Percentiles rank a stretch among this genome's conserved stretches.
Conservation (phyloP, 2,113 vertebrate species). For the Craseonycteris thonglongyai region DNA sequence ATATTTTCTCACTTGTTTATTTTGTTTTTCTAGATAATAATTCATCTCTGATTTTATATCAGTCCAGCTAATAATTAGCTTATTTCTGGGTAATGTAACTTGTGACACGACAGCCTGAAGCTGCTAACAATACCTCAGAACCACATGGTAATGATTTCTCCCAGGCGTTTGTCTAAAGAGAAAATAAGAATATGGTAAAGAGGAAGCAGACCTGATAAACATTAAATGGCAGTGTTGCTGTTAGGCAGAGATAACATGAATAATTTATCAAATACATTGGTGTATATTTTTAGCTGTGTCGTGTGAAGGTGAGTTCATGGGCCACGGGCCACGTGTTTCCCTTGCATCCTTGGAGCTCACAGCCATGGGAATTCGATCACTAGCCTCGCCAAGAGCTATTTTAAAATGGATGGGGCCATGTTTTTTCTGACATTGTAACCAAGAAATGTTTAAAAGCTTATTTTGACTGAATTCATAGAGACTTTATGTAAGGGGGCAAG, state of each 20-base stretch:
- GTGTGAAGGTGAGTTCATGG: neutral
- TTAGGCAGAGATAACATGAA: slow-evolving; percentile 48
- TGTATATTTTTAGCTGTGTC: slow-evolving; percentile 32
- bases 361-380: neutral
- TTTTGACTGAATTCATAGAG: slow-evolving; percentile 33
- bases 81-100: slow-evolving; percentile 52
- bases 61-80: slow-evolving; percentile 67
- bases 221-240: slow-evolving; percentile 44
- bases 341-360: neutral
- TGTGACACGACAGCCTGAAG: slow-evolving; percentile 36
- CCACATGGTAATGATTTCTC: slow-evolving; percentile 30
- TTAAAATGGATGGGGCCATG: neutral
- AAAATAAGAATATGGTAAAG: slow-evolving; percentile 7
- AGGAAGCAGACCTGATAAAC: neutral
- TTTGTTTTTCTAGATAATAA: slow-evolving; percentile 45
- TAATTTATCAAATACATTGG: slow-evolving; percentile 56
- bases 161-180: slow-evolving; percentile 32
- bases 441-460: slow-evolving; percentile 51
- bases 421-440: neutral
- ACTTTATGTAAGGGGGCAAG: neutral
- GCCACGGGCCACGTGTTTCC: neutral
- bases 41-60: slow-evolving; percentile 46
- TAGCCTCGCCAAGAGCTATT: slow-evolving; percentile 31
- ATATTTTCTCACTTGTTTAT: slow-evolving; percentile 39
- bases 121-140: slow-evolving; percentile 39